Percentiles rank a stretch among this genome's conserved stretches.
Conservation (phyloP, 2,113 vertebrate genomes). For the Orthonyx spaldingii region DNA sequence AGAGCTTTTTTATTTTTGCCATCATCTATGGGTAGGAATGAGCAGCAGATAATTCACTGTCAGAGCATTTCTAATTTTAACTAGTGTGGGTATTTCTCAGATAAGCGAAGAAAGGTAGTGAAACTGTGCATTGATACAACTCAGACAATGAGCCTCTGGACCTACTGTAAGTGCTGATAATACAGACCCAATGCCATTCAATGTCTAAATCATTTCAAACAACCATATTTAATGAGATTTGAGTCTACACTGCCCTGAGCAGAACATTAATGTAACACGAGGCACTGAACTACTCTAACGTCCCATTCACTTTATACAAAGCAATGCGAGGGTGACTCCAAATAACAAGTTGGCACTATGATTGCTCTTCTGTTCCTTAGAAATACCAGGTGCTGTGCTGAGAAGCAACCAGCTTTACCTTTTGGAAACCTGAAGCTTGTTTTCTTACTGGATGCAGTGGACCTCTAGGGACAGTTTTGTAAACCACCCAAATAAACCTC, state of each 20-base stretch:
- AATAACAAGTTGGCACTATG: slow-evolving; percentile 37
- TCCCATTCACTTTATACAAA: slow-evolving; percentile 46
- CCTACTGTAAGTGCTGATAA: slow-evolving; percentile 36
- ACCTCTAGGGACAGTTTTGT: background rate
- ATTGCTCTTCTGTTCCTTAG: background rate
- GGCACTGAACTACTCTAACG: slow-evolving; percentile 1
- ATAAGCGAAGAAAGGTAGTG: slow-evolving; percentile 46
- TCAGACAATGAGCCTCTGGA: slow-evolving; percentile 52
- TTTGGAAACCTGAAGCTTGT: background rate
- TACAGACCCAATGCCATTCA: slow-evolving; percentile 50
- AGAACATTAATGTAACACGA: slow-evolving; percentile 26
- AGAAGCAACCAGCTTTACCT: background rate
- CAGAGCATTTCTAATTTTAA: slow-evolving; percentile 59
- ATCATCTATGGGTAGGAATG: slow-evolving; percentile 32
- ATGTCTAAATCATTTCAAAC: slow-evolving; percentile 55
- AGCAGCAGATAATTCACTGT: slow-evolving; percentile 48
- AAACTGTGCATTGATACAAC: slow-evolving; percentile 37
- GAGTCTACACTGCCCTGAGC: slow-evolving; percentile 51
- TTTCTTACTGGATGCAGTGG: background rate
- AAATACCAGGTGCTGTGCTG: background rate
- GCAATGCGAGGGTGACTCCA: background rate
- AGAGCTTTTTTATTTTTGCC: background rate
- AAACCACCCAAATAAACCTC: background rate
- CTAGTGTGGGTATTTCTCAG: slow-evolving; percentile 38
- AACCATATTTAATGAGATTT: slow-evolving; percentile 60